Conservation (phyloP, 2,888 invertebrate species). For the Polydrusus cervinus region DNA sequence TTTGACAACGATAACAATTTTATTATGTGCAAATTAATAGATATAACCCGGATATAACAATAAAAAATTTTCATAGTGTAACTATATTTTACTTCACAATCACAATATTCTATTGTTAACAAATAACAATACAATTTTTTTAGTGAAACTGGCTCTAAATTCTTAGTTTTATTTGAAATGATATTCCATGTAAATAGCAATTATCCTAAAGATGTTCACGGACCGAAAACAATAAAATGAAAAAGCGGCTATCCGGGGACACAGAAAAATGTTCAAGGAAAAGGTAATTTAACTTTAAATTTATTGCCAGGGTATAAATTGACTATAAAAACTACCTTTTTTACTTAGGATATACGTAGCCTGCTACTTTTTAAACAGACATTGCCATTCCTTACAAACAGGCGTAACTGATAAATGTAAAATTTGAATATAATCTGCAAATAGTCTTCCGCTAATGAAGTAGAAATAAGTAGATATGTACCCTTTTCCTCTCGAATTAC, state of each 20-base stretch:
- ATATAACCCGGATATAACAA: too few relatives aligned
- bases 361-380: background rate
- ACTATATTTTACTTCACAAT: too few relatives aligned
- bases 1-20: too few relatives aligned
- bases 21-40: too few relatives aligned
- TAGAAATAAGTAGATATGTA: too few relatives aligned
- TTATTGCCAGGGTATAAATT: background rate
- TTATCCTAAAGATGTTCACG: background rate
- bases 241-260: background rate
- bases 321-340: background rate
- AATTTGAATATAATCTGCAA: too few relatives aligned
- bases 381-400: background rate
- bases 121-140: too few relatives aligned
- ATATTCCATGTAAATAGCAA: background rate
- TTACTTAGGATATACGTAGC: background rate
- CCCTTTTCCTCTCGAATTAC: too few relatives aligned
- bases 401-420: too few relatives aligned
- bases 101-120: too few relatives aligned
- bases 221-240: background rate
- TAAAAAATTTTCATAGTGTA: too few relatives aligned
- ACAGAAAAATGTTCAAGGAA: background rate
- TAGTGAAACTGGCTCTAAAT: background rate
- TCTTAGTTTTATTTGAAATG: background rate
- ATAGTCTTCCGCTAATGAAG: too few relatives aligned
- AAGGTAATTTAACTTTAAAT: background rate